Evolutionary conservation across 2,888 invertebrate genomes (phyloP), one percentile per base, ranked within the genome.

Genomic region (Drosophila monieri): DNA sequence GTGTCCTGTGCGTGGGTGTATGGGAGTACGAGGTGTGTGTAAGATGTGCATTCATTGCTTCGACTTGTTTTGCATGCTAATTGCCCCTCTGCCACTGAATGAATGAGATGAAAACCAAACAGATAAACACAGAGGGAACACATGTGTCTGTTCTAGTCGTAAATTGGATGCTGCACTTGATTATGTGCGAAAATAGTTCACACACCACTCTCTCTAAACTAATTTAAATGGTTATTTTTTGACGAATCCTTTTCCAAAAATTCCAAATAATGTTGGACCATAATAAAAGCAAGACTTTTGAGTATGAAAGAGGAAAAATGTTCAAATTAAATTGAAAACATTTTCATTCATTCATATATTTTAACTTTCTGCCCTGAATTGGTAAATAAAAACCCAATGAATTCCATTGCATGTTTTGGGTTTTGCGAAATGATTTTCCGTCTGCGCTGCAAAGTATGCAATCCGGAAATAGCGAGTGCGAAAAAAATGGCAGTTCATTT

Each of bases 21-120:
- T 8, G 37, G 37, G 14, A 32, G 39, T 39, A 18, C 1, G 18
- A 18, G 21, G 41, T 52, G 41, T 52, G 64, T 41, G 70, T 72
- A 68, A 73, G 70, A 66, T 77, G 76, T 83, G 69, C 84, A 80
- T 85, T 85, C 78, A 80, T 80, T 48, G 76, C 73, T 70, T 55
- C 56, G 49, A 80, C 84, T 81, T 81, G 86, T 86, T 81, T 80
- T 85, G 87, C 81, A 87, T 87, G 74, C 85, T 87, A 87, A 87
- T 86, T 86, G 87, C 72, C 76, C 70, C 74, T 66, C 54, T 59
- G 41, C 35, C 37, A 8, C 21, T 14, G 25, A 52, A 14, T 14
- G 52, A 32, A 44, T 35, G 61, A 64, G 64, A 41, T 35, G 23
- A 41, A 61, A 27, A 10, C 23, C 46, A 25, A n/a, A 21, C 9